Percentiles rank a stretch among this genome's conserved stretches.
Conservation (phyloP, 1,140 invertebrate genomes). For the Drosophila pallidifrons region DNA sequence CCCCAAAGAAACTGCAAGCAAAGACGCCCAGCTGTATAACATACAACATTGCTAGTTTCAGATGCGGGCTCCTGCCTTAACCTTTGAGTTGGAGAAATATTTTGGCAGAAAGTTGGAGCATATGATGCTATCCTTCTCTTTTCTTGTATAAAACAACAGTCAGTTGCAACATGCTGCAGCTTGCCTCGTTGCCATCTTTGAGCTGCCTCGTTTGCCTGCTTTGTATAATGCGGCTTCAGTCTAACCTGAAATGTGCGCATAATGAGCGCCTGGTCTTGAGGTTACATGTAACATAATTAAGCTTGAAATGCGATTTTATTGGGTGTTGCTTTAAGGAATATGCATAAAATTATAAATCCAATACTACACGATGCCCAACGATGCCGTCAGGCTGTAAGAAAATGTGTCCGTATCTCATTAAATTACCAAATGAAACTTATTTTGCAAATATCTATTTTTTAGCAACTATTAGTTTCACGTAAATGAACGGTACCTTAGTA, state of each 20-base stretch:
- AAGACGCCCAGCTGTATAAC: constrained; percentile 40
- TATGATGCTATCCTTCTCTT: neutral
- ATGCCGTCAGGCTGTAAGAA: neutral
- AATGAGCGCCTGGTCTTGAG: constrained; percentile 61
- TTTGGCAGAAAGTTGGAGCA: constrained; percentile 30
- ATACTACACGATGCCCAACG: constrained; percentile 8
- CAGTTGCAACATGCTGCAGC: constrained; percentile 11
- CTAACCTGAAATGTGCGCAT: constrained; percentile 67
- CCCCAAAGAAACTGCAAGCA: constrained; percentile 59
- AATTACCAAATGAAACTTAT: neutral
- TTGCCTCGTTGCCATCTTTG: neutral
- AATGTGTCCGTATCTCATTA: too few species aligned
- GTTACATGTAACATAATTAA: constrained; percentile 77
- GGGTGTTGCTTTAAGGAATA: constrained; percentile 53
- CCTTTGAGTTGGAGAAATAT: constrained; percentile 60
- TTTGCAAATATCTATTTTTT: neutral
- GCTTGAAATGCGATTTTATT: constrained; percentile 66
- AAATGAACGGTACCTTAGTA: too few species aligned
- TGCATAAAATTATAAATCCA: constrained; percentile 23
- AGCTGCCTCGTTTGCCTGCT: constrained; percentile 23
- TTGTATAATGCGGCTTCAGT: constrained; percentile 68
- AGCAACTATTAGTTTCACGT: neutral
- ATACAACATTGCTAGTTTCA: constrained; percentile 62
- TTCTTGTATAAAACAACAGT: neutral
- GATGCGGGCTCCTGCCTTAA: constrained; percentile 51